A percentile compares a stretch with the other conserved stretches of the same genome.
phyloP scores from a whole-genome alignment of 2,113 vertebrate species.

The Macroglossus sobrinus region DNA sequence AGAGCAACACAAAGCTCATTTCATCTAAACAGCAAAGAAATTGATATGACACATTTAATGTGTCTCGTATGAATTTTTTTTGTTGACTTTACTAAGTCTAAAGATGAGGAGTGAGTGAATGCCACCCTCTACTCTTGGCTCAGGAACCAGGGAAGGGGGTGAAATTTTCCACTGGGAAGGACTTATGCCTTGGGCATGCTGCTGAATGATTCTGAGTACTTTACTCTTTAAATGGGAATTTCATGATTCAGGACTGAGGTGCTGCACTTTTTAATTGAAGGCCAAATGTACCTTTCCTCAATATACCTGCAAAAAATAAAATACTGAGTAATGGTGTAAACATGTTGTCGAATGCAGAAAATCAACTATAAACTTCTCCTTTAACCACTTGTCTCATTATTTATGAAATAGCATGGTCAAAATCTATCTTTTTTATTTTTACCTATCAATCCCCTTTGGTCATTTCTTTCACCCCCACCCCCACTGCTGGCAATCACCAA shows the following conservation, averaged over 20 bases:
- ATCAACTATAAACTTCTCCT: neutral
- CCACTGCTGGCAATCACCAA: neutral
- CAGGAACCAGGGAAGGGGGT: neutral
- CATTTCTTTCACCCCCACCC: neutral
- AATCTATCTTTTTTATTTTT: neutral
- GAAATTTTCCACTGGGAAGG: neutral
- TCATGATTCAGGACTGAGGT: neutral
- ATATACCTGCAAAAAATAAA: neutral
- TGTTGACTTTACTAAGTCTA: constrained; percentile 2
- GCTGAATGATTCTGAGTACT: neutral
- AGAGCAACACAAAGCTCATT: constrained; percentile 45
- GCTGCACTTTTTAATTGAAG: neutral
- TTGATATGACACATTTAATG: constrained; percentile 26
- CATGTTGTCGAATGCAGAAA: neutral
- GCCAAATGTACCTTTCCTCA: neutral
- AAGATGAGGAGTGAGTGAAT: neutral
- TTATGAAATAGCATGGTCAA: neutral
- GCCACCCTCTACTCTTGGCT: neutral
- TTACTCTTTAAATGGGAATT: neutral
- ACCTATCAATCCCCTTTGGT: neutral
- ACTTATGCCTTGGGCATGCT: neutral
- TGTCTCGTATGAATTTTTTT: neutral
- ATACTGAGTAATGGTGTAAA: neutral
- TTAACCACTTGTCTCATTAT: neutral
- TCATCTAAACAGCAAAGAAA: constrained; percentile 58